Evolutionary conservation across 2,797 vertebrate genomes (phyloP).

Genomic region (Myioborus miniatus): DNA sequence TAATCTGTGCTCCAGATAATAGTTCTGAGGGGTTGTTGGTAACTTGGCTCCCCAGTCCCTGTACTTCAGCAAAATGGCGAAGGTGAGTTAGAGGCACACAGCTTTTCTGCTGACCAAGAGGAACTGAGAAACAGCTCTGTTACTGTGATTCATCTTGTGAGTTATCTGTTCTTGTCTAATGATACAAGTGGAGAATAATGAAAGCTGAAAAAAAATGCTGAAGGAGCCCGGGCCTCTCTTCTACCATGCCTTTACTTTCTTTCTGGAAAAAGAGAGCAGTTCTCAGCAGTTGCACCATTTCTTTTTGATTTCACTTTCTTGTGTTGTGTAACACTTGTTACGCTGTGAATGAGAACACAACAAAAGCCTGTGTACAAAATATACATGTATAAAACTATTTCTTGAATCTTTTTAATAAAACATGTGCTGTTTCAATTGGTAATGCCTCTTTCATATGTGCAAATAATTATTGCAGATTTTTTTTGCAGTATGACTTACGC

Average conservation of each 20-base stretch:
- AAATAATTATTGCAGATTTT: neutral
- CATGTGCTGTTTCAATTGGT: neutral
- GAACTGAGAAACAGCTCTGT: neutral
- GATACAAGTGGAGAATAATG: neutral
- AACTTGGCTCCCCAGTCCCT: neutral
- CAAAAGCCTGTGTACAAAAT: neutral
- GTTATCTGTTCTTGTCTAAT: neutral
- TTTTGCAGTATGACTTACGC: neutral
- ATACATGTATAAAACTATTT: neutral
- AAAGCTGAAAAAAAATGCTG: neutral
- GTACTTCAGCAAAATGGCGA: neutral
- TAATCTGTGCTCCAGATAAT: accelerated
- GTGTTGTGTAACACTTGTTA: neutral
- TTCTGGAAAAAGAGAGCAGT: neutral
- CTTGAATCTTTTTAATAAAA: neutral
- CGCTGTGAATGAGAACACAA: neutral
- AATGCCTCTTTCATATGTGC: neutral
- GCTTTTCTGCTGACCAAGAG: neutral
- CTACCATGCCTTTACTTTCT: neutral
- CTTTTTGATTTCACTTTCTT: neutral
- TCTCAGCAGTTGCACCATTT: neutral
- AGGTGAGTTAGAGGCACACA: neutral
- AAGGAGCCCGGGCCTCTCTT: neutral
- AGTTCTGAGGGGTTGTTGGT: neutral
- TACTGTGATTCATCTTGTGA: neutral